Conservation (phyloP, 2,888 invertebrate genomes). For the Tipula vernalis region DNA sequence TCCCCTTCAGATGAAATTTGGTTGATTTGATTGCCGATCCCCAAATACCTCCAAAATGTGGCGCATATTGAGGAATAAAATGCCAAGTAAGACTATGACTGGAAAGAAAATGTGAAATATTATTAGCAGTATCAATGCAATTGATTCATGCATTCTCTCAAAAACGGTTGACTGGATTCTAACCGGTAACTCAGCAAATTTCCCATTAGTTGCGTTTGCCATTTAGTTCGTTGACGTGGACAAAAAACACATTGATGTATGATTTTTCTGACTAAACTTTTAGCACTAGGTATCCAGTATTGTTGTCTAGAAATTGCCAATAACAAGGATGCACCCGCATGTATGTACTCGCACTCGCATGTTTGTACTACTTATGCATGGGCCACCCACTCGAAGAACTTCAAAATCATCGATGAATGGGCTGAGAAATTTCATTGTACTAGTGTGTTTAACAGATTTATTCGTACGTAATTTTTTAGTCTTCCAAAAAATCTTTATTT, state of each 20-base stretch:
- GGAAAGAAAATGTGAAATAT: background rate
- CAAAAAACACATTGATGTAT: background rate
- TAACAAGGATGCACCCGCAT: background rate
- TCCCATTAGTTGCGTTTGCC: background rate
- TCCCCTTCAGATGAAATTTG: background rate
- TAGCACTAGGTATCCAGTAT: background rate
- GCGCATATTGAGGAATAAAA: background rate
- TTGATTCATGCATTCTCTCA: background rate
- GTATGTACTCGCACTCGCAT: background rate
- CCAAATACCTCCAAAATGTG: background rate
- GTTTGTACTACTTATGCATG: background rate
- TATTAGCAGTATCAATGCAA: background rate
- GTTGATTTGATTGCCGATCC: background rate
- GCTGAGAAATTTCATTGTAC: too few species aligned
- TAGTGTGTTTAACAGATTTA: too few species aligned
- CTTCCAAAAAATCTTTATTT: too few species aligned
- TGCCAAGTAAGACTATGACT: background rate
- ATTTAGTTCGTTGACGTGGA: background rate
- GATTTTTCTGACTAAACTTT: background rate
- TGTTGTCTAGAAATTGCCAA: background rate
- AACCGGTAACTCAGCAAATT: background rate
- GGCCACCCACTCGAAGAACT: too few species aligned
- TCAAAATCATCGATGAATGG: too few species aligned
- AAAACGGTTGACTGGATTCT: background rate
- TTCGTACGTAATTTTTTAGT: too few species aligned